phyloP scores from a whole-genome alignment of 2,113 vertebrate genomes.

The Paradoxurus hermaphroditus region DNA sequence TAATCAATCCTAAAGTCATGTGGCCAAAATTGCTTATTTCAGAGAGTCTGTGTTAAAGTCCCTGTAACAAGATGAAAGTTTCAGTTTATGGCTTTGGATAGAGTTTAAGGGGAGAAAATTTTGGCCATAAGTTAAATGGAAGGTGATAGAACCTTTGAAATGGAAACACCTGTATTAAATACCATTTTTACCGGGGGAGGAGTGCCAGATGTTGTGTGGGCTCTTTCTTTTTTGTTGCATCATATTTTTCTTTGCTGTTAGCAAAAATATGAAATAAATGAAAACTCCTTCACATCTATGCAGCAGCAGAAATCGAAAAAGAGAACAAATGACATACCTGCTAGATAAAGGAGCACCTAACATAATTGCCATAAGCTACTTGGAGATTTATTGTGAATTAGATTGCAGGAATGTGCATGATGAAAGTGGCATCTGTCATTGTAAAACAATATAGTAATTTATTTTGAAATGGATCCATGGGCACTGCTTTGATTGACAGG shows the following conservation, averaged over 20 bases:
- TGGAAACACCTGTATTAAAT: slow-evolving; percentile 20
- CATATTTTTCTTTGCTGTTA: slow-evolving; percentile 62
- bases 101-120: background rate
- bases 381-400: slow-evolving; percentile 55
- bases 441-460: slow-evolving; percentile 65
- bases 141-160: slow-evolving; percentile 24
- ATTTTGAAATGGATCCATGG: slow-evolving; percentile 47
- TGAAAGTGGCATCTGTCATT: slow-evolving; percentile 62
- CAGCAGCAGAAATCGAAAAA: slow-evolving; percentile 50
- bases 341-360: slow-evolving; percentile 56
- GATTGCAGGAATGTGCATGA: slow-evolving; percentile 29
- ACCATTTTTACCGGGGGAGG: background rate
- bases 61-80: slow-evolving; percentile 18
- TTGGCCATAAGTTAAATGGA: slow-evolving; percentile 24
- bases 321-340: background rate
- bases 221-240: background rate
- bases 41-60: background rate
- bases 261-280: slow-evolving; percentile 56
- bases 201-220: slow-evolving; percentile 44
- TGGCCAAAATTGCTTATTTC: slow-evolving; percentile 28
- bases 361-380: slow-evolving; percentile 60
- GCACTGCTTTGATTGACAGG: slow-evolving; percentile 62
- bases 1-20: background rate
- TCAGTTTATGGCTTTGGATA: background rate
- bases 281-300: slow-evolving; percentile 32